phyloP scores from a whole-genome alignment of 2,113 vertebrate genomes.

The Bombycilla garrulus region DNA sequence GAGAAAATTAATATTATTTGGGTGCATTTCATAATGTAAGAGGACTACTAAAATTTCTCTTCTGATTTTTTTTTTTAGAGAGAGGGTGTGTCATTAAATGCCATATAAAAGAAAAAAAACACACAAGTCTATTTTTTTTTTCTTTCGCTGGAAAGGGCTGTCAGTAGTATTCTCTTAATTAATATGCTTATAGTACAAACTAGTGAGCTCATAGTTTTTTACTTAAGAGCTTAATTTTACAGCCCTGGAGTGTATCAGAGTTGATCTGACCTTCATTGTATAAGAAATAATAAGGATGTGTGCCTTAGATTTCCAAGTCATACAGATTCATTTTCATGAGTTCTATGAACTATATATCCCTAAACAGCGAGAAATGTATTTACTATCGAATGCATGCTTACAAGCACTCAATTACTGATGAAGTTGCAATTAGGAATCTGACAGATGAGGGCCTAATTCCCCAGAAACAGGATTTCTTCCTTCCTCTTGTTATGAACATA shows the following conservation, averaged over 20 bases:
- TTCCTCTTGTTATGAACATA: not conserved
- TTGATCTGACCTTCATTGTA: not conserved
- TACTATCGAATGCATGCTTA: not conserved
- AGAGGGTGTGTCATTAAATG: not conserved
- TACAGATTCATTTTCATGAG: not conserved
- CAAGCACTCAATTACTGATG: not conserved
- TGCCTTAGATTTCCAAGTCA: not conserved
- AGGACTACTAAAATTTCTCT: not conserved
- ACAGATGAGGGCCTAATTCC: slow-evolving; percentile 13
- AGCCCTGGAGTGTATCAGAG: not conserved
- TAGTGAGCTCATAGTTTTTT: not conserved
- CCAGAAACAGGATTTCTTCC: not conserved
- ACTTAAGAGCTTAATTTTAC: not conserved
- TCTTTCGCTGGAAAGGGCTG: not conserved
- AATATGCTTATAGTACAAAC: not conserved
- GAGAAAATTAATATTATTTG: not conserved
- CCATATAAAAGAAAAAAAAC: not conserved
- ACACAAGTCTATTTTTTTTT: not conserved
- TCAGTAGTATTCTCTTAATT: not conserved
- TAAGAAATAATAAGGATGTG: not conserved
- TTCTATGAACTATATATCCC: not conserved
- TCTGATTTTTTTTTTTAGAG: not conserved
- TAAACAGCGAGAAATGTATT: not conserved
- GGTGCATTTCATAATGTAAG: not conserved
- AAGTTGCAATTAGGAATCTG: not conserved